A percentile compares a stretch with the other conserved stretches of the same genome.
Conservation (phyloP, 2,888 invertebrate genomes). For the Hofmannophila pseudospretella region DNA sequence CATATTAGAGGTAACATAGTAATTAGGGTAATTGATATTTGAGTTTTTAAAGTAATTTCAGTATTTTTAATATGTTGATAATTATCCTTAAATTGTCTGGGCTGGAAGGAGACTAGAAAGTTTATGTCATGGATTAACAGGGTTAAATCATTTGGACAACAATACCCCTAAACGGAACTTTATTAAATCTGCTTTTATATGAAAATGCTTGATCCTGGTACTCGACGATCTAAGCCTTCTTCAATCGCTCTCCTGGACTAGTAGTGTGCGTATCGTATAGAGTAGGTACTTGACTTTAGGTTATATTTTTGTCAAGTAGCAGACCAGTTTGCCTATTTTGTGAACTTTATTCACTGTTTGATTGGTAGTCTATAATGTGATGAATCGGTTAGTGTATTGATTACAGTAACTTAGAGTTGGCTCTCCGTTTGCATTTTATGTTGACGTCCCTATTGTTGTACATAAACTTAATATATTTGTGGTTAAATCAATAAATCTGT, state of each 20-base stretch:
- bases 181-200: too few relatives aligned
- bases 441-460: conserved; percentile 72
- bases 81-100: conserved; percentile 46
- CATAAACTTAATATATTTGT: conserved; percentile 75
- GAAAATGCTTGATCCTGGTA: too few relatives aligned
- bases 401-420: conserved; percentile 38
- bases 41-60: conserved; percentile 59
- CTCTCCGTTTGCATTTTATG: conserved; percentile 71
- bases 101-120: too few relatives aligned
- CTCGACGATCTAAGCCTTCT: too few relatives aligned
- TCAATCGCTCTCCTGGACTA: conserved; percentile 43
- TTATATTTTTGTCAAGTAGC: conserved; percentile 20
- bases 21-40: conserved; percentile 54
- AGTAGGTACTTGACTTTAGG: conserved; percentile 41
- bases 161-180: too few relatives aligned
- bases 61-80: conserved; percentile 65
- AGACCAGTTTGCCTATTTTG: conserved; percentile 18
- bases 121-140: too few relatives aligned
- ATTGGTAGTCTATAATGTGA: conserved; percentile 14
- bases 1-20: conserved; percentile 60
- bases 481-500: conserved; percentile 77
- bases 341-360: background rate
- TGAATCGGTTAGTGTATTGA: conserved; percentile 33
- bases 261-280: conserved; percentile 57
- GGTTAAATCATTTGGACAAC: too few relatives aligned